phyloP scores from a whole-genome alignment of 2,888 invertebrate genomes.

The Tachina lurida region DNA sequence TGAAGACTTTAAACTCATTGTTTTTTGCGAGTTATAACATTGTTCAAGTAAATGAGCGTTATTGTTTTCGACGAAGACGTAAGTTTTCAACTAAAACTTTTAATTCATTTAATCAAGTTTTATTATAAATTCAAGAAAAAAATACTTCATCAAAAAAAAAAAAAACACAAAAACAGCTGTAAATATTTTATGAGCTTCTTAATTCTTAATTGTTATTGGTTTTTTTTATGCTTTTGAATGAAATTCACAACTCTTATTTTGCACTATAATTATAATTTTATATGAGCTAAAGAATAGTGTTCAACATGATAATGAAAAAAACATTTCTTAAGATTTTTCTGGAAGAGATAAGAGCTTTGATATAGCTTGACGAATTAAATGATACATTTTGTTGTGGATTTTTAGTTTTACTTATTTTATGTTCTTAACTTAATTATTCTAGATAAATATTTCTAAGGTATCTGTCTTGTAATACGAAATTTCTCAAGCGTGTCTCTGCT shows the following conservation, averaged over 20 bases:
- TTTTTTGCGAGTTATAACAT: too few species aligned
- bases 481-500: slow-evolving; percentile 36
- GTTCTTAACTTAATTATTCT: slow-evolving; percentile 24
- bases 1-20: too few species aligned
- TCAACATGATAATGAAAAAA: background rate
- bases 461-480: background rate
- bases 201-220: too few species aligned
- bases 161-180: too few species aligned
- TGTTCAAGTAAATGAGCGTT: too few species aligned
- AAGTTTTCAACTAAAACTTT: too few species aligned
- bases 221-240: background rate
- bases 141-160: too few species aligned
- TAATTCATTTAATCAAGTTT: too few species aligned
- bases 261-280: slow-evolving; percentile 32
- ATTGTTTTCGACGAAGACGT: too few species aligned
- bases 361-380: slow-evolving; percentile 39
- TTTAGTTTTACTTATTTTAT: slow-evolving; percentile 10
- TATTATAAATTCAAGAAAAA: too few species aligned
- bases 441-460: background rate
- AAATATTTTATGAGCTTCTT: background rate
- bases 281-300: background rate
- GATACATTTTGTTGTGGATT: slow-evolving; percentile 18
- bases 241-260: slow-evolving; percentile 20
- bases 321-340: slow-evolving; percentile 29
- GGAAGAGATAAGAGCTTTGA: slow-evolving; percentile 45